Conservation (phyloP, 1,140 invertebrate species). For the Ceratina calcarata region DNA sequence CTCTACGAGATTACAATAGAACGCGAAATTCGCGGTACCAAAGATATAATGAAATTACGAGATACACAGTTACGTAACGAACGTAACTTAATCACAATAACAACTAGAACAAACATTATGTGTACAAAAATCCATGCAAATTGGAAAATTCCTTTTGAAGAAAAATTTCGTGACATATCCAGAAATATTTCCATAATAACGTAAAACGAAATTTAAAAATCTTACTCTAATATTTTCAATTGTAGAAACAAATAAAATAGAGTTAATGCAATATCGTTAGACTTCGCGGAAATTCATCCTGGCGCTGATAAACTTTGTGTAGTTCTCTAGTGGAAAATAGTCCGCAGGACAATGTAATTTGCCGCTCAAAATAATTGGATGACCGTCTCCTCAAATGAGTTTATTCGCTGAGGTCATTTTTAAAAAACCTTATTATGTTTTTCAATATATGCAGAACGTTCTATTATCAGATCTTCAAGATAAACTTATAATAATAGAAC, state of each 20-base stretch:
- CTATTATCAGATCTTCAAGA: not conserved
- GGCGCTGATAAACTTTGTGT: not conserved
- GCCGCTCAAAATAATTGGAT: conserved; percentile 2
- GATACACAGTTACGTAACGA: no score
- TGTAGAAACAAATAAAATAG: no score
- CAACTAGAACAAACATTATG: no score
- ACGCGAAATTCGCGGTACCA: not conserved
- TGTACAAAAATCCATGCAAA: no score
- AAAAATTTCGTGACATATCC: no score
- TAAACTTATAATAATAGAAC: not conserved
- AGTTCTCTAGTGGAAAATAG: not conserved
- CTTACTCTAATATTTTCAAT: no score
- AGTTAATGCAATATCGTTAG: not conserved
- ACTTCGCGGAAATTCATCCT: not conserved
- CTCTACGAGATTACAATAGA: not conserved
- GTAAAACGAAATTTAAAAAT: no score
- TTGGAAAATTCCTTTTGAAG: no score
- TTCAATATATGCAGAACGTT: no score
- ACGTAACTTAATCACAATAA: no score
- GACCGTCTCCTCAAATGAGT: not conserved
- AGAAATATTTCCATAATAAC: no score
- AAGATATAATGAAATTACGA: not conserved
- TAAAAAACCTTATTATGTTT: not conserved
- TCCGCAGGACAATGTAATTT: not conserved
- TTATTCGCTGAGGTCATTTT: not conserved